Evolutionary conservation across 2,113 vertebrate species (phyloP).

Genomic region (Myotis lucifugus): DNA sequence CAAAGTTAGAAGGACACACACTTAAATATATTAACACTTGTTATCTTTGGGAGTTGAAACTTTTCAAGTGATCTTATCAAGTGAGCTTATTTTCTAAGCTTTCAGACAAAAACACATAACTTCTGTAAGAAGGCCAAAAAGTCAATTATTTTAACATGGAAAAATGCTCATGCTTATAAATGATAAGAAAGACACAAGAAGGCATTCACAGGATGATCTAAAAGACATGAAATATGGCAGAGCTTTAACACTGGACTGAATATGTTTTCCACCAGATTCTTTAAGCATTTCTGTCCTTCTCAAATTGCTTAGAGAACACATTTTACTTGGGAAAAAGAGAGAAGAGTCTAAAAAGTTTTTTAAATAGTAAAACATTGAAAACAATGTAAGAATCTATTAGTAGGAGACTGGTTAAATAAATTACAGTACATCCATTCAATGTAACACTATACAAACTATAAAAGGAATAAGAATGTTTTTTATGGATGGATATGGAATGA

Average conservation of each 20-base stretch:
- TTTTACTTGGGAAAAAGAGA: not conserved
- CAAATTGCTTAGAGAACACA: not conserved
- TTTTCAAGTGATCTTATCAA: not conserved
- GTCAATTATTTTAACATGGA: not conserved
- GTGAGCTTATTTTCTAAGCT: not conserved
- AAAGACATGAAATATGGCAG: not conserved
- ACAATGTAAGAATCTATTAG: not conserved
- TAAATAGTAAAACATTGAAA: not conserved
- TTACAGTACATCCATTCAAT: not conserved
- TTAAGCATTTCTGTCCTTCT: not conserved
- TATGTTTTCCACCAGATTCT: not conserved
- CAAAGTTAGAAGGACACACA: not conserved
- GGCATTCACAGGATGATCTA: not conserved
- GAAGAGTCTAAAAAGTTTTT: not conserved
- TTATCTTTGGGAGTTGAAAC: not conserved
- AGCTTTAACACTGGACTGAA: not conserved
- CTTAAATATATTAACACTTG: not conserved
- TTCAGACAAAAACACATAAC: not conserved
- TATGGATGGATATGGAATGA: not conserved
- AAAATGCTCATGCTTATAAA: not conserved
- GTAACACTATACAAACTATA: not conserved
- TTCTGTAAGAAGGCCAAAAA: not conserved
- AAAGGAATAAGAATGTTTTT: not conserved
- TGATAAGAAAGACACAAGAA: not conserved
- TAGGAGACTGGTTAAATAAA: not conserved